phyloP scores from a whole-genome alignment of 2,888 invertebrate species.

The Caenorhabditis afra region DNA sequence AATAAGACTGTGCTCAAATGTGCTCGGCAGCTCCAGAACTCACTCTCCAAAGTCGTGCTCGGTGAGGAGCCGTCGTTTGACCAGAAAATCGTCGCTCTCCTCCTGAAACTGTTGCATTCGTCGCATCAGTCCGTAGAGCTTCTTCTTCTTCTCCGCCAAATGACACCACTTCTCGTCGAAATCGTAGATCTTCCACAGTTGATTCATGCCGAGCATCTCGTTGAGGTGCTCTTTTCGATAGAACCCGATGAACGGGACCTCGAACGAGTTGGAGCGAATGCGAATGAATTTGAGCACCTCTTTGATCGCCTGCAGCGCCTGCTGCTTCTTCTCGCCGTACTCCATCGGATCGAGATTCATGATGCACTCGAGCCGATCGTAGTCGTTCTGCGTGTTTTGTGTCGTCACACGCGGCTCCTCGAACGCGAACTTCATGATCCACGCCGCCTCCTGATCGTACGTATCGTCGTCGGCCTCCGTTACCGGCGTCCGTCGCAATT shows the following conservation, averaged over 20 bases:
- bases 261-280: slow-evolving; percentile 52
- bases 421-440: slow-evolving; percentile 97
- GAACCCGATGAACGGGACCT: slow-evolving; percentile 96
- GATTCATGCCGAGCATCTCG: slow-evolving; percentile 88
- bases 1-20: neutral
- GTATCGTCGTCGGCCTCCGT: slow-evolving; percentile 84
- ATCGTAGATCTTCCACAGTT: slow-evolving; percentile 97
- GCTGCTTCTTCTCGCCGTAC: slow-evolving; percentile 3
- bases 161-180: slow-evolving; percentile 89
- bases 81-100: slow-evolving; percentile 80
- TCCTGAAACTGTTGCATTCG: slow-evolving; percentile 94
- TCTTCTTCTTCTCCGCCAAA: slow-evolving; percentile 58
- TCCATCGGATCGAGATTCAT: slow-evolving; percentile 3
- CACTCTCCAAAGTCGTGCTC: slow-evolving; percentile 69
- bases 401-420: slow-evolving; percentile 18
- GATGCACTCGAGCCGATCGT: slow-evolving; percentile 38
- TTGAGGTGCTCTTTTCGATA: slow-evolving; percentile 98
- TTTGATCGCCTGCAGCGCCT: slow-evolving; percentile 48
- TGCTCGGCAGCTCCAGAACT: slow-evolving; percentile 9
- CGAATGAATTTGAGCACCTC: slow-evolving; percentile 61
- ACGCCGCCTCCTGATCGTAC: slow-evolving; percentile 93
- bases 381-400: slow-evolving; percentile 10
- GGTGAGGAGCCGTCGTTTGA: slow-evolving; percentile 48
- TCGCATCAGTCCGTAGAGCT: slow-evolving; percentile 87
- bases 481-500: slow-evolving; percentile 75